Evolutionary conservation across 2,113 vertebrate genomes (phyloP), one percentile per base, ranked within the genome.

Genomic region (Onychorhynchus coronatus): DNA sequence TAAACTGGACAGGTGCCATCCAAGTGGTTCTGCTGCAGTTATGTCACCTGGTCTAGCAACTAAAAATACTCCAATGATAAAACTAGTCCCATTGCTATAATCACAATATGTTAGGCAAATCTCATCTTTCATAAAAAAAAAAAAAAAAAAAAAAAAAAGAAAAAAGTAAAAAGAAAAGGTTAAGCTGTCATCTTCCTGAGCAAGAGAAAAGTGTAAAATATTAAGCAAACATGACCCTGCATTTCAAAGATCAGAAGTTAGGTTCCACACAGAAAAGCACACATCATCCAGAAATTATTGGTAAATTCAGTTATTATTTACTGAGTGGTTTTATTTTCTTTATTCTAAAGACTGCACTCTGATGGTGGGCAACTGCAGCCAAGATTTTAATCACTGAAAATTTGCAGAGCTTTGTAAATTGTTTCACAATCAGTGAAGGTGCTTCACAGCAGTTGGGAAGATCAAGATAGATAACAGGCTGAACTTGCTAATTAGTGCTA

Each of bases 121-220:
- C 71, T 93, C 72, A 86, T 8, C 37, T 86, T 90, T 94, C 6
- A 3, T 83, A 39, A 85, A 68, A 74, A 33, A 55, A 28, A 78
- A 63, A 9, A 37, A 59, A 63, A 39, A 42, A 15, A 35, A 58
- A 33, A 35, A 58, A 18, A 28, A 30, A 28, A n/a, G n/a, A n/a
- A n/a, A n/a, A n/a, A n/a, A n/a, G n/a, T n/a, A n/a, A n/a, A 53
- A 53, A 81, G 41, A 49, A 93, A 92, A 96, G 75, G 83, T 95
- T 85, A 94, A 52, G 35, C 24, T 93, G 5, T 77, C 39, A n/a
- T 86, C 68, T 84, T 63, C 47, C 56, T 74, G 56, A 93, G 94
- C 63, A 65, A 78, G 61, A 72, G 79, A 91, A 92, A 92, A 93
- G 72, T 91, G 93, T 88, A 88, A 96, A 95, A 68, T 2, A 1